phyloP scores from a whole-genome alignment of 1,140 invertebrate species.

The Bombus waltoni region DNA sequence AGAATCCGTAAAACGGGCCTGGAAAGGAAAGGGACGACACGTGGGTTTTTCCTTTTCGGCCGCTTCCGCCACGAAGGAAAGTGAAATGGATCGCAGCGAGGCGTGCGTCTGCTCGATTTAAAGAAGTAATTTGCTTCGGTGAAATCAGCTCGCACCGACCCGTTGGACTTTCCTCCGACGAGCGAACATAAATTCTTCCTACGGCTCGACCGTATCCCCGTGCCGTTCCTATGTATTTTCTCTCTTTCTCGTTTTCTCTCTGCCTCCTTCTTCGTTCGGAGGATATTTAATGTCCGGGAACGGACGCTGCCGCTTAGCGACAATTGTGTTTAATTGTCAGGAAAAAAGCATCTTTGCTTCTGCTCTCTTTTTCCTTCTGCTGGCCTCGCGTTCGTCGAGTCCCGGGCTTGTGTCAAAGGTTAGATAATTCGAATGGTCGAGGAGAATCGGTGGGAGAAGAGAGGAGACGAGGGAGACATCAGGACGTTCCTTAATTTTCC shows the following conservation, averaged over 20 bases:
- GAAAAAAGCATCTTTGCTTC: slow-evolving; percentile 25
- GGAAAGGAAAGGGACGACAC: too few relatives aligned
- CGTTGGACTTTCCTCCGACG: not conserved
- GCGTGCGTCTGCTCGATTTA: slow-evolving; percentile 33
- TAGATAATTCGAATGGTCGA: not conserved
- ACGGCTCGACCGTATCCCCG: not conserved
- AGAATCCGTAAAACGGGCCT: not conserved
- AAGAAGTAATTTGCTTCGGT: slow-evolving; percentile 34
- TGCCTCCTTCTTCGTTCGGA: not conserved
- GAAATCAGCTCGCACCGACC: slow-evolving; percentile 19
- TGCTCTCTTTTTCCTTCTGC: not conserved
- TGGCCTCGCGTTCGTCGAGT: not conserved
- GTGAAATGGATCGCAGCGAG: slow-evolving; percentile 25
- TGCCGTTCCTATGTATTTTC: not conserved
- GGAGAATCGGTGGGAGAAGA: not conserved
- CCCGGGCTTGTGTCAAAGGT: slow-evolving; percentile 9
- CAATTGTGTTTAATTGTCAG: slow-evolving; percentile 53
- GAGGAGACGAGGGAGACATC: not conserved
- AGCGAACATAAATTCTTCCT: slow-evolving; percentile 38
- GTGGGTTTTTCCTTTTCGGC: not conserved
- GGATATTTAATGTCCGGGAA: slow-evolving; percentile 49
- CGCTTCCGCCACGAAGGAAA: not conserved
- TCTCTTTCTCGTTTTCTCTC: not conserved
- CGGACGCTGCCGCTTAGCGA: slow-evolving; percentile 44
- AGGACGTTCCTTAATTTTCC: slow-evolving; percentile 29